Percentiles rank a stretch among this genome's conserved stretches.
Evolutionary conservation across 2,888 invertebrate genomes (phyloP).

Genomic region (Caenorhabditis sp.): DNA sequence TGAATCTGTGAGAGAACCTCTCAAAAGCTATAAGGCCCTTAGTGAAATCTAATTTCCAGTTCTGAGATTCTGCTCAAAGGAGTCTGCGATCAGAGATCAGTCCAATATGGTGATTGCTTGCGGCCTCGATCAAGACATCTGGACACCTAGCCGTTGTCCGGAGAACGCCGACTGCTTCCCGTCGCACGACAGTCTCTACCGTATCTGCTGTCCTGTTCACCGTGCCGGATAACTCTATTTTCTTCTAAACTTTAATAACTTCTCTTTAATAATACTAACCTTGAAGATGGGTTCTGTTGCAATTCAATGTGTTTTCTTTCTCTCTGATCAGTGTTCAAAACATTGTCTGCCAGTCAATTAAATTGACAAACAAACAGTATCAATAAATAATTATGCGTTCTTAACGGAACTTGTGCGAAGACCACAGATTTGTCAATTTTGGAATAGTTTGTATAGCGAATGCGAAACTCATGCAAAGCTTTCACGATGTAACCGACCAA

Average conservation of each 20-base stretch:
- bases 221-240: constrained; percentile 56
- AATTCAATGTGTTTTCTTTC: constrained; percentile 22
- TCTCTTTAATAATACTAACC: constrained; percentile 51
- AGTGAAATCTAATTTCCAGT: too few relatives aligned
- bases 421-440: too few relatives aligned
- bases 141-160: constrained; percentile 73
- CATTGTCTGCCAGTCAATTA: constrained; percentile 28
- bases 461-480: too few relatives aligned
- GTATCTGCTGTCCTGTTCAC: constrained; percentile 78
- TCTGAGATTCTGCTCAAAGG: constrained; percentile 78
- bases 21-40: too few relatives aligned
- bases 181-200: constrained; percentile 75
- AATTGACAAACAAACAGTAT: constrained; percentile 39
- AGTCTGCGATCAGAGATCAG: constrained; percentile 75
- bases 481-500: too few relatives aligned
- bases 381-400: constrained; percentile 21
- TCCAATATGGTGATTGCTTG: constrained; percentile 78
- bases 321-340: constrained; percentile 24
- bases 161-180: constrained; percentile 76
- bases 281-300: constrained; percentile 46
- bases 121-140: constrained; percentile 67
- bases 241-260: constrained; percentile 9
- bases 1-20: too few relatives aligned
- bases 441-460: too few relatives aligned
- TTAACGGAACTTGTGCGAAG: too few relatives aligned